phyloP scores from a whole-genome alignment of 1,140 invertebrate species.

The Neodiprion pinetum region DNA sequence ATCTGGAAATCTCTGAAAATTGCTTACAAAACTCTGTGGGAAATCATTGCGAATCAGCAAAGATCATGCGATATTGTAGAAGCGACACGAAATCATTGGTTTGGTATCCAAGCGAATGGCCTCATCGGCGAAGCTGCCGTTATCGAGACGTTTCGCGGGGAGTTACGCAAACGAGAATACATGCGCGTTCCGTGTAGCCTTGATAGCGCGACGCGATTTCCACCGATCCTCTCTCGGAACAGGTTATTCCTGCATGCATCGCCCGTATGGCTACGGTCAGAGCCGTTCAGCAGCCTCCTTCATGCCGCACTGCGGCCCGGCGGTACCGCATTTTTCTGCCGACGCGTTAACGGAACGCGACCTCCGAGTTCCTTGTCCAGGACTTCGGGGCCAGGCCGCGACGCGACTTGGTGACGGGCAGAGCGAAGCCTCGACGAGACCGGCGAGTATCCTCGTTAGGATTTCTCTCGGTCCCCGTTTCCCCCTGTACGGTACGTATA shows the following conservation, averaged over 20 bases:
- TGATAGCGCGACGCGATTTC: neutral
- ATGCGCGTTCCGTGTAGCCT: neutral
- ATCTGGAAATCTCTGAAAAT: no score
- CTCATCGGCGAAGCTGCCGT: no score
- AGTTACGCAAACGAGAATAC: neutral
- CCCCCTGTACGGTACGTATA: neutral
- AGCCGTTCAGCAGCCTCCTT: neutral
- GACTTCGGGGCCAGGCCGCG: neutral
- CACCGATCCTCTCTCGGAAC: neutral
- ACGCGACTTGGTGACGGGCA: neutral
- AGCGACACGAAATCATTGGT: no score
- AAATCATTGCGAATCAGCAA: no score
- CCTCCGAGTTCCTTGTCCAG: no score
- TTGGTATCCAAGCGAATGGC: no score
- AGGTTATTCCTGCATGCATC: neutral
- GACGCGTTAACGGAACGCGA: constrained; percentile 7
- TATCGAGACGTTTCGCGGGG: no score
- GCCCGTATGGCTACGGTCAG: neutral
- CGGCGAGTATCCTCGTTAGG: constrained; percentile 7
- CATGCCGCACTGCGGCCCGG: neutral
- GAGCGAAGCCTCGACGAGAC: neutral
- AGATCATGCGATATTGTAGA: no score
- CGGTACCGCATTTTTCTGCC: neutral
- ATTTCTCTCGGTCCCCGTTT: constrained; percentile 16
- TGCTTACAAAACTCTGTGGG: no score